Evolutionary conservation across 2,113 vertebrate species (phyloP), one percentile per base, ranked within the genome.

Genomic region (Coptodon rendalli): DNA sequence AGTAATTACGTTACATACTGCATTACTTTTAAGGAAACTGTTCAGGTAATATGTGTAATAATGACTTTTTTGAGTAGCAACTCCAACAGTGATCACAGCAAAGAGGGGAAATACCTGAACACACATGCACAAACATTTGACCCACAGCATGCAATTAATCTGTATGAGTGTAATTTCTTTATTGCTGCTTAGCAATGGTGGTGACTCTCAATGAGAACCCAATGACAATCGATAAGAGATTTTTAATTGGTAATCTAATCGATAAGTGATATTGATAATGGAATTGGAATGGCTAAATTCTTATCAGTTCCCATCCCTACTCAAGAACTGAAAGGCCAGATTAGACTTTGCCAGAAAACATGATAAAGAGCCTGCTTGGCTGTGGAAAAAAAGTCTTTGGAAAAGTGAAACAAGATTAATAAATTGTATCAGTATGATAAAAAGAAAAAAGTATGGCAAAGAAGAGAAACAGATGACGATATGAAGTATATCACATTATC

Each of bases 61-160:
- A 22, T 0, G 2, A 68, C 34, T 22, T 68, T 63, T 22, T 63
- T 38, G 0, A 68, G 19, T 8, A 68, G 1, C 0, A 68, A 22
- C 19, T 68, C 1, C 31, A 12, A 63, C 59, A 63, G 34, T 66
- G 6, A 38, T 38, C 38, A 66, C 19, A 66, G 34, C 61, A 66
- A 66, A 38, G n/a, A 38, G 10, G 4, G 61, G 61, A 66, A 66
- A 66, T 0, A 38, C 34, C 19, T 38, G 19, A 66, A 66, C 34
- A 66, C 22, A 38, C 61, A 68, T 0, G 0, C 61, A 68, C 1
- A 68, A 68, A 38, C 61, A 68, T 68, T 68, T 68, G 61, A 68
- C 19, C 31, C 61, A 38, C 19, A 38, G 6, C 61, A 13, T 38
- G 61, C 19, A 38, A 13, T 68, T 68, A 22, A 38, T 38, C 19